Conservation (phyloP, 2,797 vertebrate genomes). For the Phyllotis vaccarum region DNA sequence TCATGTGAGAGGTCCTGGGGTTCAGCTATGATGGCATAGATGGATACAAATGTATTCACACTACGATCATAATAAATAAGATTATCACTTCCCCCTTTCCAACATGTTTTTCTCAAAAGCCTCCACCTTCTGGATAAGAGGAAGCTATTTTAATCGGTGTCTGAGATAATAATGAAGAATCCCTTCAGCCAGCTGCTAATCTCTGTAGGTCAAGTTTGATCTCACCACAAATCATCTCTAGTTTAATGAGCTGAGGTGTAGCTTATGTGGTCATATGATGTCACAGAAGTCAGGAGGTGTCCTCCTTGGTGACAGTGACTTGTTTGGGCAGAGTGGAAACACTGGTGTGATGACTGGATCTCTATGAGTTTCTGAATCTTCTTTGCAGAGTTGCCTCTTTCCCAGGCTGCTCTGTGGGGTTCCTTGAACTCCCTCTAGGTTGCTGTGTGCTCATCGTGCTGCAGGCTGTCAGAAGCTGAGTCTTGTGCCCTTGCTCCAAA, state of each 20-base stretch:
- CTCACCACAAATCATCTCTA: background rate
- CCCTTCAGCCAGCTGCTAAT: background rate
- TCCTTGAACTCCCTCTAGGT: background rate
- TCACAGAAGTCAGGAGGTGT: background rate
- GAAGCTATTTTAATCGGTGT: background rate
- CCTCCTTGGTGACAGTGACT: background rate
- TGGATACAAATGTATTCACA: background rate
- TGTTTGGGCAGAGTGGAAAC: background rate
- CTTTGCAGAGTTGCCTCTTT: background rate
- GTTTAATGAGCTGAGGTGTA: background rate
- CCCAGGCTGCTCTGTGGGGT: background rate
- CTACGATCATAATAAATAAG: background rate
- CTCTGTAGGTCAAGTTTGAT: background rate
- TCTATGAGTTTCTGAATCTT: no score
- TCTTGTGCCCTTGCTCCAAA: background rate
- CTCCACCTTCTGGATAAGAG: background rate
- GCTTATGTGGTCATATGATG: background rate
- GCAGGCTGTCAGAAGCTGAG: background rate
- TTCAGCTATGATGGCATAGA: background rate
- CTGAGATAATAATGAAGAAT: background rate
- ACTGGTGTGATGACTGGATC: no score
- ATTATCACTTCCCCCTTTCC: background rate
- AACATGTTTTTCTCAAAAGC: background rate
- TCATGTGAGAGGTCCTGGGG: background rate
- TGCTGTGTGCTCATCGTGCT: background rate